Base-by-base conservation (phyloP, 92 coral and sea anemone species). In the Palythoa grandis region DNA sequence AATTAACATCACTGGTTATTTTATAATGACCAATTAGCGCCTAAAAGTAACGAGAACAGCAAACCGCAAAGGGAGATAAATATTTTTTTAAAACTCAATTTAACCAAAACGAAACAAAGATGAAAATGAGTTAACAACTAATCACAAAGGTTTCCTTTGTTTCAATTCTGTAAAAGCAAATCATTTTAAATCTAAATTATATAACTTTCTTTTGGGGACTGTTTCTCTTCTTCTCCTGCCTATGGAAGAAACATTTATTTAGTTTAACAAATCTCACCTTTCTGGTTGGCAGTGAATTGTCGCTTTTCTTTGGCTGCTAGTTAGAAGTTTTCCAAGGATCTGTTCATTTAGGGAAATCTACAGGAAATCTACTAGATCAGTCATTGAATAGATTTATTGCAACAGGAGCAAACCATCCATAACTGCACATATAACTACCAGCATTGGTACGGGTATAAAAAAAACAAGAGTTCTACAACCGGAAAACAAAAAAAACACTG, bases 251-350 rank as follows among this genome's bases (percentile, higher is more conserved):
- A 11, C 4, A 14, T 8, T 17, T 16, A 7, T 10, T 0, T 7
- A 75, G 11, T 24, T 37, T 5, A 53, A 13, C 22, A 13, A 58
- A 5, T n/a, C 72, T 22, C 10, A 80, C 85, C 74, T 80, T 43
- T 80, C 66, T 1, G 85, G 85, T 15, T 80, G 85, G 12, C 85
- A 80, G 22, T 80, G 85, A 66, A 80, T 24, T 5, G 74, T 67
- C 20, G 85, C 85, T 52, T 80, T 80, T 52, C 85, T 52, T 52
- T 80, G 73, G 14, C 47, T 29, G 47, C 60, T 54, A 39, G 74
- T 6, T 3, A 60, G 63, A 20, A 80, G 74, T 47, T 80, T 80
- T 20, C 63, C 85, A 80, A 80, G 74, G 25, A 38, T 80, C 40
- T 39, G 65, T 12, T 67, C 74, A 52, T 68, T 68, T 16, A 80